phyloP scores from a whole-genome alignment of 2,888 invertebrate species.

The Acleris laterana region DNA sequence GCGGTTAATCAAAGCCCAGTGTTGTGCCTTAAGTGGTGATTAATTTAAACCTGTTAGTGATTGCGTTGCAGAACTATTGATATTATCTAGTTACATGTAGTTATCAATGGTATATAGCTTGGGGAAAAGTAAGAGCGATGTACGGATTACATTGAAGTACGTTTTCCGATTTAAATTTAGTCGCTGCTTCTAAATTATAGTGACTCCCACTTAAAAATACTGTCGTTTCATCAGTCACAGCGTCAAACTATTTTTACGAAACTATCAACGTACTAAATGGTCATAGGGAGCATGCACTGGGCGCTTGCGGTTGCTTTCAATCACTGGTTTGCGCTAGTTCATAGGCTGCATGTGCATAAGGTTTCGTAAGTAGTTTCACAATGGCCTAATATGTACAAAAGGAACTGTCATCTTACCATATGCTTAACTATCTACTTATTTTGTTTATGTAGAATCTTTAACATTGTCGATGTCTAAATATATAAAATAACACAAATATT shows the following conservation, averaged over 20 bases:
- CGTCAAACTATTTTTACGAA: too few species aligned
- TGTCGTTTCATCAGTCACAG: too few species aligned
- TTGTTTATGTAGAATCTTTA: constrained; percentile 40
- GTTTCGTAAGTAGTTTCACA: constrained; percentile 60
- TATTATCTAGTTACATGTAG: background rate
- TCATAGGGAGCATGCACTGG: constrained; percentile 38
- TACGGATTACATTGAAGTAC: too few species aligned
- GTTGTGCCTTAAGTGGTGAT: constrained; percentile 32
- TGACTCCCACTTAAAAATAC: too few species aligned
- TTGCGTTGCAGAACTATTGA: constrained; percentile 1
- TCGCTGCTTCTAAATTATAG: too few species aligned
- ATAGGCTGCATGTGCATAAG: constrained; percentile 43
- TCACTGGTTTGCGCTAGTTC: constrained; percentile 43
- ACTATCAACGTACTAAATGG: constrained; percentile 18
- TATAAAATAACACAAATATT: constrained; percentile 7
- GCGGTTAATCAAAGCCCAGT: constrained; percentile 25
- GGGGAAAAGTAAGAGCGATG: too few species aligned
- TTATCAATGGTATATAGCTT: too few species aligned
- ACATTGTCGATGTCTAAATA: constrained; percentile 16
- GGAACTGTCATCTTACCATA: constrained; percentile 36
- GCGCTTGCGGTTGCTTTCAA: constrained; percentile 39
- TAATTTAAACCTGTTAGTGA: background rate
- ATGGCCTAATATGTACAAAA: constrained; percentile 59
- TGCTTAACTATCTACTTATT: constrained; percentile 35
- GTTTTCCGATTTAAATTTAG: too few species aligned